Base-by-base conservation (phyloP, 2,113 vertebrate genomes). In the Chaetorhynchus papuensis region DNA sequence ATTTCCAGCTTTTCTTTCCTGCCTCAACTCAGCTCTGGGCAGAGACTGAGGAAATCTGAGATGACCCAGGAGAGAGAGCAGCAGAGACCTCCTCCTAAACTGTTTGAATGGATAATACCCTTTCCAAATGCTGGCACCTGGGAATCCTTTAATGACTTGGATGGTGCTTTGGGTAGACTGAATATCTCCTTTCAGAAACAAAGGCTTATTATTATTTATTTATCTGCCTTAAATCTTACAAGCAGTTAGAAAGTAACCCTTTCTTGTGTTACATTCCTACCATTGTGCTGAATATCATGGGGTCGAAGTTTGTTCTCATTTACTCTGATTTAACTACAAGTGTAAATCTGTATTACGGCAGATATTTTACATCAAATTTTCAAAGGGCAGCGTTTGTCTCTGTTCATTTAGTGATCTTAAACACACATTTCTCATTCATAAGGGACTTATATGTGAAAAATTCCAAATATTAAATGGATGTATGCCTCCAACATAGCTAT, bases 101-200 rank as follows among this genome's bases (percentile, higher is more conserved):
- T 83, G 72, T 96, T 96, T 95, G 94, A 94, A 90, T 82, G 95
- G 91, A 52, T 96, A 96, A 95, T 95, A 93, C 71, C 57, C 65
- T 90, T 96, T 93, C 95, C 87, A 93, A 97, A 93, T 96, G 81
- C 91, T 96, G 87, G 91, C 87, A 96, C 82, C 94, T 95, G 95
- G 95, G 88, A 95, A 95, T 94, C 92, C 91, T 91, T 90, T 94
- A 94, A 94, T 92, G 87, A 89, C 75, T 86, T 91, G 83, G 61
- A 96, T 76, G 44, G 91, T 94, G 60, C 71, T 95, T 94, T 91
- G 69, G 30, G 79, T 87, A 84, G 87, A 89, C 68, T 81, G 90
- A 96, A 49, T 94, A 95, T 90, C 84, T 91, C 50, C 76, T 96
- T 95, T 87, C 91, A 96, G 87, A 93, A 94, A 89, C 71, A 94